Percentiles rank a stretch among this genome's conserved stretches.
These are phyloP conservation scores for Channa argus DNA, from an alignment of 2,113 vertebrate species.

Conservation along the genomic window DNA sequence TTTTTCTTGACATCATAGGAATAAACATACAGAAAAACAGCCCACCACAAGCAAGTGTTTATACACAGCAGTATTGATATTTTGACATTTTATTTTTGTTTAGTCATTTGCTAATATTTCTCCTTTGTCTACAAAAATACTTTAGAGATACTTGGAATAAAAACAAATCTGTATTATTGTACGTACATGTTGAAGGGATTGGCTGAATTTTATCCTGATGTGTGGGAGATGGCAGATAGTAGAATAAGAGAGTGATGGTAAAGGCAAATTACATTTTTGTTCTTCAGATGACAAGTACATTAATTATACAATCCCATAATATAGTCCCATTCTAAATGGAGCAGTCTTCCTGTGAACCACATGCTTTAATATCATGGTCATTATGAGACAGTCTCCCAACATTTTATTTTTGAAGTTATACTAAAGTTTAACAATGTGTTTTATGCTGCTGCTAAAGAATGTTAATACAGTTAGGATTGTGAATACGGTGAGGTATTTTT, in stretches of 20 bases:
- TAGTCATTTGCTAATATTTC: no score
- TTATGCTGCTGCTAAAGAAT: not conserved
- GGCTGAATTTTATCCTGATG: no score
- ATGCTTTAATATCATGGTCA: no score
- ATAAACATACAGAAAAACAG: constrained; percentile 29
- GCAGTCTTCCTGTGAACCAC: no score
- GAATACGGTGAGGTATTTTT: no score
- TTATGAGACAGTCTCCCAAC: not conserved
- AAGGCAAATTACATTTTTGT: not conserved
- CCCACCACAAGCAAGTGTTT: not conserved
- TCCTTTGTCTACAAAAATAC: no score
- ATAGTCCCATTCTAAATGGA: no score
- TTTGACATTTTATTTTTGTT: no score
- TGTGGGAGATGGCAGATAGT: not conserved
- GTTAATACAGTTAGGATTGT: no score
- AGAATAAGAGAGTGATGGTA: not conserved
- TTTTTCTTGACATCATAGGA: constrained; percentile 15
- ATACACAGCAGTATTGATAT: not conserved
- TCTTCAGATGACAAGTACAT: no score
- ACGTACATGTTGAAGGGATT: not conserved
- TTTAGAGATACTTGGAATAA: no score
- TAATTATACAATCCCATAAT: no score
- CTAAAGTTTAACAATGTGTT: not conserved
- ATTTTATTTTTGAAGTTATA: not conserved
- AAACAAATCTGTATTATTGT: not conserved